These are phyloP conservation scores for Cariama cristata DNA, from an alignment of 2,113 vertebrate species.

Conservation along the genomic window DNA sequence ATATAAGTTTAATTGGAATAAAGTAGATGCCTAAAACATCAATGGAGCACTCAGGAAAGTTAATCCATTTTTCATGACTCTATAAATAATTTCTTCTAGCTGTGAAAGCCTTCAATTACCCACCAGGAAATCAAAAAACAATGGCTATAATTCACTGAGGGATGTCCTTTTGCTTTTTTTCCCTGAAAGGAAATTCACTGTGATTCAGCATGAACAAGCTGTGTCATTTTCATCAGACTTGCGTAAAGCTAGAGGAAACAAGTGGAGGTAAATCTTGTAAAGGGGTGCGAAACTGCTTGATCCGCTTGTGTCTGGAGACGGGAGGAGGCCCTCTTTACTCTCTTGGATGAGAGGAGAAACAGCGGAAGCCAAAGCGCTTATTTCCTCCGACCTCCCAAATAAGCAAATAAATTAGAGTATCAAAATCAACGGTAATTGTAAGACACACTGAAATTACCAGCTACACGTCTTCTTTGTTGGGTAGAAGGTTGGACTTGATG, in stretches of 20 bases:
- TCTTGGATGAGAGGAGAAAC: neutral
- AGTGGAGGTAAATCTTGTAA: neutral
- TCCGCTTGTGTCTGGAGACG: neutral
- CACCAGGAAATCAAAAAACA: constrained; percentile 62
- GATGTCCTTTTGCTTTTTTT: neutral
- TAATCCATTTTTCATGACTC: constrained; percentile 58
- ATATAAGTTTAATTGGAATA: constrained; percentile 54
- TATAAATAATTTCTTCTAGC: constrained; percentile 61
- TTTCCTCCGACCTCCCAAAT: neutral
- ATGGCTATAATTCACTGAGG: constrained; percentile 38
- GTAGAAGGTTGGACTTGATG: too few species aligned
- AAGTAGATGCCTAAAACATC: constrained; percentile 36
- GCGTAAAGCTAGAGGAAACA: neutral
- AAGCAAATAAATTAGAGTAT: neutral
- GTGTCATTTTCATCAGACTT: neutral
- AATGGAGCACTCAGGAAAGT: constrained; percentile 40
- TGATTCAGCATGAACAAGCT: constrained; percentile 1
- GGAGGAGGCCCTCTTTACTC: neutral
- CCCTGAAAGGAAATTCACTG: neutral
- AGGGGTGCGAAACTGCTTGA: neutral
- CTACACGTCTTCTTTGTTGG: neutral
- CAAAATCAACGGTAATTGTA: neutral
- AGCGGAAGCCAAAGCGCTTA: neutral
- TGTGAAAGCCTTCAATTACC: constrained; percentile 58
- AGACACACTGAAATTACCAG: neutral